Evolutionary conservation across 2,888 invertebrate genomes (phyloP).

Genomic region (Apamea monoglypha): DNA sequence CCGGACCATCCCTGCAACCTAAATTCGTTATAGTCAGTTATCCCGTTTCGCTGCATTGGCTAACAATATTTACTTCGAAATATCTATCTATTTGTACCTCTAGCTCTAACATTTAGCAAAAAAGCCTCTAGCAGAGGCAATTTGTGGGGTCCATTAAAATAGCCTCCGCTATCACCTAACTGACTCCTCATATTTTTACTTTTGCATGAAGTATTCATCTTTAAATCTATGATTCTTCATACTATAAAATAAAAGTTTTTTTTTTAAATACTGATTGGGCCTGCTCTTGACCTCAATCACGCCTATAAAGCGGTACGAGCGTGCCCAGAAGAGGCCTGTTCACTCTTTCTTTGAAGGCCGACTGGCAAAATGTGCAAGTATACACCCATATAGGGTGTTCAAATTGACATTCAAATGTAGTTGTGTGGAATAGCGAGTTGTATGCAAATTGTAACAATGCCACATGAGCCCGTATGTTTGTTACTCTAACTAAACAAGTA

Average conservation of each 20-base stretch:
- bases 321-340: no score
- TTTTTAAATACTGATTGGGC: no score
- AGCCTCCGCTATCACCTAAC: neutral
- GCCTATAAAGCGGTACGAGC: no score
- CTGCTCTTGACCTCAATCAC: no score
- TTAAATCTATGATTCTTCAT: no score
- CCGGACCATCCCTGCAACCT: conserved; percentile 2
- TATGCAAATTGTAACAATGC: conserved; percentile 12
- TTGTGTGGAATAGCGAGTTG: neutral
- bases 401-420: neutral
- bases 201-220: no score
- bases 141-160: neutral
- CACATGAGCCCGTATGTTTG: neutral
- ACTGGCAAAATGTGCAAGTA: no score
- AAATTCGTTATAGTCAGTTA: conserved; percentile 1
- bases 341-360: no score
- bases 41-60: neutral
- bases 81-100: neutral
- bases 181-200: neutral
- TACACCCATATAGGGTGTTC: no score
- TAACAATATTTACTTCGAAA: conserved; percentile 11
- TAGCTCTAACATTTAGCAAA: neutral
- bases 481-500: neutral
- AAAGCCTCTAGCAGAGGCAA: neutral
- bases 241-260: no score